Evolutionary conservation across 2,113 vertebrate species (phyloP).

Genomic region (Lophochroa leadbeateri): DNA sequence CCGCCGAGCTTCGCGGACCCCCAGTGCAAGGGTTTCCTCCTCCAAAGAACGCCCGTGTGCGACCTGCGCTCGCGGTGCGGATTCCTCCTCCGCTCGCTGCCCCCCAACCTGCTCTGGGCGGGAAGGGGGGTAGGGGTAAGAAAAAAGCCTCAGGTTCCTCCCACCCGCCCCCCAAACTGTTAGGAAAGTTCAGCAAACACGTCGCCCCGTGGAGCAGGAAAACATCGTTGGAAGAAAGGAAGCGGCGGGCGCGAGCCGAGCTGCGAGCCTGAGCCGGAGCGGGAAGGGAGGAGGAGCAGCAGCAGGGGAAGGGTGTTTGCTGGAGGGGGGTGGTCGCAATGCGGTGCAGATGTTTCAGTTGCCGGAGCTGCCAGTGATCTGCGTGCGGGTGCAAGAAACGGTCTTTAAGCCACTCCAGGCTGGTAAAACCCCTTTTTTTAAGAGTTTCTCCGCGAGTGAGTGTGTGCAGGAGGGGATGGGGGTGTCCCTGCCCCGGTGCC

Average conservation of each 20-base stretch:
- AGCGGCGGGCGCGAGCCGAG: conserved; percentile 25
- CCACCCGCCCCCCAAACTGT: not conserved
- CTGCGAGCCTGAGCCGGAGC: conserved; percentile 31
- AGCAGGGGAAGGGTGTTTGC: conserved; percentile 53
- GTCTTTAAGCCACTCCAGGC: conserved; percentile 31
- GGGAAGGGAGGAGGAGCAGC: conserved; percentile 26
- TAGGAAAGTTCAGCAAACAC: conserved; percentile 39
- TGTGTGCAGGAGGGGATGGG: not conserved
- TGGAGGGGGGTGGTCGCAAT: conserved; percentile 30
- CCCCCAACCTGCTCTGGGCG: not conserved
- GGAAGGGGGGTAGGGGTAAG: not conserved
- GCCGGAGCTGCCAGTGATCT: conserved; percentile 39
- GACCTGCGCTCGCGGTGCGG: not conserved
- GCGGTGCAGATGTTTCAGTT: conserved; percentile 53
- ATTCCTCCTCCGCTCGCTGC: not conserved
- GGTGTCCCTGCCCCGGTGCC: conserved; percentile 62
- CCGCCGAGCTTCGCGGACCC: not conserved
- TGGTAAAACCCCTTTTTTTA: conserved; percentile 32
- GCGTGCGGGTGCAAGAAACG: not conserved
- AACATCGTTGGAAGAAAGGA: conserved; percentile 40
- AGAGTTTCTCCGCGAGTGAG: conserved; percentile 73
- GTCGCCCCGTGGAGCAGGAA: conserved; percentile 35
- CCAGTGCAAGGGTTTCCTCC: not conserved
- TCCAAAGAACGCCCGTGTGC: not conserved
- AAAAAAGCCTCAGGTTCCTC: not conserved